Conservation (phyloP, 2,888 invertebrate genomes). For the Torymus tubicola region DNA sequence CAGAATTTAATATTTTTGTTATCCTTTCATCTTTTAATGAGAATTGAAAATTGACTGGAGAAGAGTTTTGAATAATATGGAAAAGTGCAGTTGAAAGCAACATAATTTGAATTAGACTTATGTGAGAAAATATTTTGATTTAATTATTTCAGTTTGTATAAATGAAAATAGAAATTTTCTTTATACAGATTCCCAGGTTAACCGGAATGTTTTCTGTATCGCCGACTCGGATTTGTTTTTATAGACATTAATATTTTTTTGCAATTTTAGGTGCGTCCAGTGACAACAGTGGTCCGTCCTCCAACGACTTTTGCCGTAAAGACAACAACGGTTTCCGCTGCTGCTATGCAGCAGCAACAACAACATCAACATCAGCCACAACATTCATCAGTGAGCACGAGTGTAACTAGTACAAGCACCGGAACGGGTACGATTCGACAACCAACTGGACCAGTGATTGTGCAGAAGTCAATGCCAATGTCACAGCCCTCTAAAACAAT, state of each 20-base stretch:
- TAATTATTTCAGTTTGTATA: background rate
- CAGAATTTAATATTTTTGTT: too few species aligned
- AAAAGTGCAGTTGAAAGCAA: too few species aligned
- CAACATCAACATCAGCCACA: constrained; percentile 37
- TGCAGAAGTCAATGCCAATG: constrained; percentile 52
- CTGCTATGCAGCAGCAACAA: constrained; percentile 62
- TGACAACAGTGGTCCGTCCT: constrained; percentile 71
- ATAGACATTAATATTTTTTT: too few species aligned
- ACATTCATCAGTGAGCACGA: background rate
- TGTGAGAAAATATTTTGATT: too few species aligned
- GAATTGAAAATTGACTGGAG: too few species aligned
- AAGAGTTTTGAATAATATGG: too few species aligned
- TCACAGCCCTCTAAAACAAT: constrained; percentile 30
- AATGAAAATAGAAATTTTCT: constrained; percentile 1
- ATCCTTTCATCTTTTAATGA: too few species aligned
- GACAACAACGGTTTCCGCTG: constrained; percentile 68
- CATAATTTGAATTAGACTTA: too few species aligned
- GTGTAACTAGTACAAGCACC: constrained; percentile 15
- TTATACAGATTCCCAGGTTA: background rate
- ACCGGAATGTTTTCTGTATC: too few species aligned
- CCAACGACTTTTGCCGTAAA: constrained; percentile 70
- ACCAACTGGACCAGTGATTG: constrained; percentile 63
- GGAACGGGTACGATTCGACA: constrained; percentile 55
- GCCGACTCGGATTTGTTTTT: too few species aligned
- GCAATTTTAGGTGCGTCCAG: constrained; percentile 71